Evolutionary conservation across 2,888 invertebrate species (phyloP).

Genomic region (Netelia virgata): DNA sequence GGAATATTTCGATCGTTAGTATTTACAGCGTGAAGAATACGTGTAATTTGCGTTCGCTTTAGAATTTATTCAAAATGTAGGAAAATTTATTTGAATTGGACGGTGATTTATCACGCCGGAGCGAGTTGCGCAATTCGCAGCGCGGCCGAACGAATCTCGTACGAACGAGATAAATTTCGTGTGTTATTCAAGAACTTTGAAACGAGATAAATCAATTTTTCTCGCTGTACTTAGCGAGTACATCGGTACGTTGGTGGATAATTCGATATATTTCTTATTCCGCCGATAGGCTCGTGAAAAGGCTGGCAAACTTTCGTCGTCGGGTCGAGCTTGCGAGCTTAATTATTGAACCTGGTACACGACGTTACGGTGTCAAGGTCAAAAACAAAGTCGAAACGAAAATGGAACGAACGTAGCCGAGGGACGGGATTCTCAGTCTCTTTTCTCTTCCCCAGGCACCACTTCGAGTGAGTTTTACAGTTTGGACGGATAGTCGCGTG

Average conservation of each 20-base stretch:
- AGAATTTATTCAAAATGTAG: not conserved
- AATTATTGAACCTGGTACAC: slow-evolving; percentile 71
- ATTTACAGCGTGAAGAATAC: not conserved
- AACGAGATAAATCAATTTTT: not conserved
- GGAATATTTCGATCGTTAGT: slow-evolving; percentile 13
- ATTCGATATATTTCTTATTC: not conserved
- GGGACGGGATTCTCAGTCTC: slow-evolving; percentile 36
- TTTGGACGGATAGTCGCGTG: slow-evolving; percentile 61
- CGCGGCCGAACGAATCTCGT: not conserved
- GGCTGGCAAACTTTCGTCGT: slow-evolving; percentile 44
- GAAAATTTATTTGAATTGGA: not conserved
- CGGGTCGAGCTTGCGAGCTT: slow-evolving; percentile 50
- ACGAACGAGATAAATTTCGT: not conserved
- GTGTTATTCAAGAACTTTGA: not conserved
- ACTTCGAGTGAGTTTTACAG: slow-evolving; percentile 41
- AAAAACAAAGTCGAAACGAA: slow-evolving; percentile 63
- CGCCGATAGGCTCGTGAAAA: slow-evolving; percentile 20
- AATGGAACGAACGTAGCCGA: slow-evolving; percentile 59
- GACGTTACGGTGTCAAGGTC: slow-evolving; percentile 72
- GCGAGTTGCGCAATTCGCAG: not conserved
- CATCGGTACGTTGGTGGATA: not conserved
- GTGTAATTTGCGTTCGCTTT: not conserved
- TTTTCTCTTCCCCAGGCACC: slow-evolving; percentile 7
- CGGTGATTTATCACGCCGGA: not conserved
- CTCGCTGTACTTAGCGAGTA: not conserved